A percentile compares a stretch with the other conserved stretches of the same genome.
Conservation (phyloP, 2,113 vertebrate genomes). For the Canis aureus region DNA sequence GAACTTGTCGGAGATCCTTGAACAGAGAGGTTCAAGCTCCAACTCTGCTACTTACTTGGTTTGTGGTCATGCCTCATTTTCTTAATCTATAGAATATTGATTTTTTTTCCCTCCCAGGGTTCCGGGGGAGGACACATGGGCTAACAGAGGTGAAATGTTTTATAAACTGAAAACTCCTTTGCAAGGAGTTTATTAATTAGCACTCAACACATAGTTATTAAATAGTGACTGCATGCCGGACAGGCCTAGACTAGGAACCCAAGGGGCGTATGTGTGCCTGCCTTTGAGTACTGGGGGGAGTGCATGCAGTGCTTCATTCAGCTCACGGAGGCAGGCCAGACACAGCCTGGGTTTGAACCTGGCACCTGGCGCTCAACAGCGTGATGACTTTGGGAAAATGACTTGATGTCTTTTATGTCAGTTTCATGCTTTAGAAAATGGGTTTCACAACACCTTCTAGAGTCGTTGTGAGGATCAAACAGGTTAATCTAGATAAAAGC, state of each 20-base stretch:
- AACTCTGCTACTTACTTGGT: background rate
- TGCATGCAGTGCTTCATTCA: too few relatives aligned
- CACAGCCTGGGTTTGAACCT: background rate
- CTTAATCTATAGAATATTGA: background rate
- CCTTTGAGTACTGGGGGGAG: background rate
- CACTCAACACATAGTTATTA: background rate
- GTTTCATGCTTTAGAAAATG: background rate
- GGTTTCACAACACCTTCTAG: background rate
- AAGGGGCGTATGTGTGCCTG: background rate
- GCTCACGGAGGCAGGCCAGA: background rate
- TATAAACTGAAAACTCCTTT: background rate
- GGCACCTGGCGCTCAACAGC: background rate
- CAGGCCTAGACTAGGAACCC: background rate
- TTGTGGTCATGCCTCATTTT: background rate
- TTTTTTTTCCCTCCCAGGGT: background rate
- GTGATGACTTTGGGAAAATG: background rate
- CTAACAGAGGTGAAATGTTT: background rate
- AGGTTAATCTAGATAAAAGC: background rate
- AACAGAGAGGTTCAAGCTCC: background rate
- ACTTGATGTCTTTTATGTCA: background rate
- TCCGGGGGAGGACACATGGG: background rate
- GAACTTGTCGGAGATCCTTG: background rate
- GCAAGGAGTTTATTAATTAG: background rate
- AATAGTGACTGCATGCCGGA: background rate
- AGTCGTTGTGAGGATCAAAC: background rate